These are phyloP conservation scores for Amblyraja radiata DNA, from an alignment of 2,797 vertebrate genomes.

Conservation along the genomic window DNA sequence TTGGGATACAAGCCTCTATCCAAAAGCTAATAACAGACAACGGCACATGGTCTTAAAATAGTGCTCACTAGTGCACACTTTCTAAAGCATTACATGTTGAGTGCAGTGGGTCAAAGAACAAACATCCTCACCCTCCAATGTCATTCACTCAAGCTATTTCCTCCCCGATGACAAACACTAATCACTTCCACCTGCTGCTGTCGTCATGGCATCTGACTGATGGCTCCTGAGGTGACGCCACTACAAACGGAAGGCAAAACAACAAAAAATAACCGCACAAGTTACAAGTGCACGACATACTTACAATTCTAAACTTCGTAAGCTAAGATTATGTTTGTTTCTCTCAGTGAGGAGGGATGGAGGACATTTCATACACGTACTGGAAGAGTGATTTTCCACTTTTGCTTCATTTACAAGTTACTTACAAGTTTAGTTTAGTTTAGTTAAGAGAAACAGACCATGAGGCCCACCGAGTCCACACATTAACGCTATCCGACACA, in stretches of 20 bases:
- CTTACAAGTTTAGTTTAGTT: neutral
- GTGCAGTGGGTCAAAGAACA: constrained; percentile 22
- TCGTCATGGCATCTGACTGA: neutral
- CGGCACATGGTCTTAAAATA: neutral
- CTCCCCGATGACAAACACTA: constrained; percentile 31
- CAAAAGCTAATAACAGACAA: neutral
- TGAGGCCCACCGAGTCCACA: too few species aligned
- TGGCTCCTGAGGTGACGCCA: neutral
- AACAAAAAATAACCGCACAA: neutral
- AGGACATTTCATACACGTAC: neutral
- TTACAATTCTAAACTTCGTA: neutral
- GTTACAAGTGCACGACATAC: too few species aligned
- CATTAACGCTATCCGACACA: too few species aligned
- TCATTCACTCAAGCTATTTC: constrained; percentile 27
- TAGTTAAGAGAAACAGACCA: too few species aligned
- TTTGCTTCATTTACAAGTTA: neutral
- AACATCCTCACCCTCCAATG: constrained; percentile 2
- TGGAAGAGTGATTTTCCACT: neutral
- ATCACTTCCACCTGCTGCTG: constrained; percentile 36
- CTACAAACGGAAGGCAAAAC: neutral
- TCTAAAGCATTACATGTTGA: constrained; percentile 12
- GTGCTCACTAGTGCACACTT: neutral
- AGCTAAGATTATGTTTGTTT: neutral
- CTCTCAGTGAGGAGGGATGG: neutral
- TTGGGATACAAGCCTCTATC: neutral